These are phyloP conservation scores for Cottoperca gobio DNA, from an alignment of 2,797 vertebrate genomes.

Conservation along the genomic window DNA sequence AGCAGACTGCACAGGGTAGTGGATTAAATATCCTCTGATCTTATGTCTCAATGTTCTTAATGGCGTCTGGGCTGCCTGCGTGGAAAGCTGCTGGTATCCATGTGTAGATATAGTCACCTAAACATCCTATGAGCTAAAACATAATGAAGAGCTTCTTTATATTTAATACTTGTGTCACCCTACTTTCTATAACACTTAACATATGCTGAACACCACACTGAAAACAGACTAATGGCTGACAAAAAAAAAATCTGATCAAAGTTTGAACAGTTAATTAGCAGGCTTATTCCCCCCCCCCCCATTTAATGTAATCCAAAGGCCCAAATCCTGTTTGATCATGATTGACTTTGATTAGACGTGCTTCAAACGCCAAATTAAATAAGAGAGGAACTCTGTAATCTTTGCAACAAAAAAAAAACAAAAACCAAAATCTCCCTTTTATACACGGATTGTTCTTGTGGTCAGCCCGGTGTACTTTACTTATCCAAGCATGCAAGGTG, in stretches of 20 bases:
- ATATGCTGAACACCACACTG: neutral
- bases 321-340: slow-evolving; percentile 43
- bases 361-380: slow-evolving; percentile 6
- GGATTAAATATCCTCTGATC: neutral
- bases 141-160: neutral
- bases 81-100: neutral
- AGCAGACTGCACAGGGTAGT: neutral
- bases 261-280: neutral
- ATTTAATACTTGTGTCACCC: neutral
- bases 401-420: slow-evolving; percentile 19
- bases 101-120: slow-evolving; percentile 10
- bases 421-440: slow-evolving; percentile 30
- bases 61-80: neutral
- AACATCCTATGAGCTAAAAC: neutral
- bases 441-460: slow-evolving; percentile 35
- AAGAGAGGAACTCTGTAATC: slow-evolving; percentile 46
- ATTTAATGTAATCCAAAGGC: slow-evolving; percentile 11
- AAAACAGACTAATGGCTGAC: neutral
- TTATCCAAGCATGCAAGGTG: slow-evolving; percentile 54
- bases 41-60: neutral
- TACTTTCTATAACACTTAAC: neutral
- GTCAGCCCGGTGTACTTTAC: slow-evolving; percentile 22
- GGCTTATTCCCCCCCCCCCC: neutral
- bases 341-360: slow-evolving; percentile 53
- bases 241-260: neutral